Evolutionary conservation across 2,113 vertebrate species (phyloP), one percentile per base, ranked within the genome.

Genomic region (Rhea pennata): DNA sequence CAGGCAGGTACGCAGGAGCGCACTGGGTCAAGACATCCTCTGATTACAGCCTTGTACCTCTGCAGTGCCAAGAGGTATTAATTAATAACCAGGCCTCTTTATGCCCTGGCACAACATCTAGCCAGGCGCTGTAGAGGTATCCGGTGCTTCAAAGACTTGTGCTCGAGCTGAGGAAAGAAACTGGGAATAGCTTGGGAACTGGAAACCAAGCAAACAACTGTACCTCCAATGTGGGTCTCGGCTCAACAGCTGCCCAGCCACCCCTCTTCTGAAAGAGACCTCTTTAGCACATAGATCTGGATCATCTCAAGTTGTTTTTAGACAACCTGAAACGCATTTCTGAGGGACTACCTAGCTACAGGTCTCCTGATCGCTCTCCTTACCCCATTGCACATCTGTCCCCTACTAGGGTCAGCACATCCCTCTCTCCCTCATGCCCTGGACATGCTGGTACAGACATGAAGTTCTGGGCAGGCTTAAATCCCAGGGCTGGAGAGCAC

Each of bases 401-500:
- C 48, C 23, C 24, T 39, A n/a, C 23, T 26, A 72, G 70, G 36
- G 48, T 23, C 39, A 15, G 10, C n/a, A 51, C 24, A 13, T 6
- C 23, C 48, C 14, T n/a, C 20, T 36, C 31, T 71, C 17, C 16
- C 53, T 46, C 10, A n/a, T 5, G 44, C 44, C 31, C 23, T 20
- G 65, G 40, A 67, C 65, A 42, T 27, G 26, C 29, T 44, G n/a
- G 33, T 26, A 23, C 22, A 51, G 42, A 29, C 10, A 19, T 6
- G 42, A 59, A 48, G 40, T 14, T 69, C 16, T 27, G 14, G 40
- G n/a, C 5, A 48, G 44, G 26, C 10, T 85, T 61, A 64, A 48
- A 48, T 12, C 16, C 19, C 51, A 31, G 33, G 2, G 0, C 22
- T 24, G 33, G 7, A 23, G 40, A 3, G 3, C n/a, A 23, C 24